Evolutionary conservation across 2,888 invertebrate genomes (phyloP).

Genomic region (Mesorhabditis spiculigera): DNA sequence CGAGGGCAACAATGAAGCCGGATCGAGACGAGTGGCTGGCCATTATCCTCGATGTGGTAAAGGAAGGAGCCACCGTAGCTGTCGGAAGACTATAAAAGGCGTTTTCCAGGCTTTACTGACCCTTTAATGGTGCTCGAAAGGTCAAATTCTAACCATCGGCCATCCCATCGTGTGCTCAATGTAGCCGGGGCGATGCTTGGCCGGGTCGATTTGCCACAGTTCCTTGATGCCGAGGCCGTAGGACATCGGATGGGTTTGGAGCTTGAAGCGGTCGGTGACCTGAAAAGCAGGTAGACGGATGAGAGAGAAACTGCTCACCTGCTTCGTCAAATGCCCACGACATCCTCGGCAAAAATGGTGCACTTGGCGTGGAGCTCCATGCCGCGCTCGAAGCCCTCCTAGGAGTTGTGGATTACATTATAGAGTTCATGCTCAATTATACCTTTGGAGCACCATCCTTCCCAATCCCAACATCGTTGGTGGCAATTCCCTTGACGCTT

Average conservation of each 20-base stretch:
- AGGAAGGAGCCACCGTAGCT: conserved; percentile 97
- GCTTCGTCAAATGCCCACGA: conserved; percentile 92
- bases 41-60: conserved; percentile 73
- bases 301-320: conserved; percentile 58
- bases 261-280: conserved; percentile 75
- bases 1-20: neutral
- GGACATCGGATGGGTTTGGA: conserved; percentile 66
- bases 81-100: conserved; percentile 62
- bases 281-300: neutral
- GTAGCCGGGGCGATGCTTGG: conserved; percentile 81
- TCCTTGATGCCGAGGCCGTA: conserved; percentile 91
- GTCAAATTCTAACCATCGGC: conserved; percentile 71
- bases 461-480: conserved; percentile 94
- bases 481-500: conserved; percentile 66
- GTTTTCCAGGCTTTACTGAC: too few species aligned
- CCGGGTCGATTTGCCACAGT: conserved; percentile 89
- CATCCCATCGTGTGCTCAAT: conserved; percentile 96
- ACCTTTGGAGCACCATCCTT: conserved; percentile 93
- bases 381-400: conserved; percentile 78
- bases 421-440: neutral
- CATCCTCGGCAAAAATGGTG: conserved; percentile 97
- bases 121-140: too few species aligned
- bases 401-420: neutral
- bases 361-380: conserved; percentile 98
- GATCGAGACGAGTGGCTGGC: conserved; percentile 78